Conservation (phyloP, 2,888 invertebrate genomes). For the Rosalia funebris region DNA sequence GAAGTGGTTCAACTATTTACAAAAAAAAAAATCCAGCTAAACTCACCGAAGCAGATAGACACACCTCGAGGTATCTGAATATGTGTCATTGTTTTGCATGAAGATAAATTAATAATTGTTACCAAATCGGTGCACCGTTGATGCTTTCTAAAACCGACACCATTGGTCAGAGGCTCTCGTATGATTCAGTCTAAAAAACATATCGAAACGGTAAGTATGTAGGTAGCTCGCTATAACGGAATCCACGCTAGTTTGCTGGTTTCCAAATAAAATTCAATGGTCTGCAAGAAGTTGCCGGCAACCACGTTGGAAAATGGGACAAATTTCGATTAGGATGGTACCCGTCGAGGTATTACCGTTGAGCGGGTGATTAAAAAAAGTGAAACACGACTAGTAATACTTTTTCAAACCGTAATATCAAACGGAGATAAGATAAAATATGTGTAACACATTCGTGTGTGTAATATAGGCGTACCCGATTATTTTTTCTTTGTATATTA, state of each 20-base stretch:
- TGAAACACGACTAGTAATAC: not conserved
- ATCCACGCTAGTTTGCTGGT: slow-evolving; percentile 18
- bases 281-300: slow-evolving; percentile 7
- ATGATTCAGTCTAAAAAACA: slow-evolving; percentile 47
- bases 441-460: not conserved
- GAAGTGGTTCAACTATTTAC: too few species aligned
- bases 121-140: slow-evolving; percentile 28
- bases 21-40: too few species aligned
- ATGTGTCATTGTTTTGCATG: slow-evolving; percentile 15
- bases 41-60: not conserved
- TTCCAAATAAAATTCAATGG: slow-evolving; percentile 19
- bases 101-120: slow-evolving; percentile 23
- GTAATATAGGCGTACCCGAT: not conserved
- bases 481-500: not conserved
- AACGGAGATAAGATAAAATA: slow-evolving; percentile 17
- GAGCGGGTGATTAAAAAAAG: slow-evolving; percentile 10
- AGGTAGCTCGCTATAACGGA: slow-evolving; percentile 33
- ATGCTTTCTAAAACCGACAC: slow-evolving; percentile 45
- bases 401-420: not conserved
- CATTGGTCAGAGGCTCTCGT: slow-evolving; percentile 43
- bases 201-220: slow-evolving; percentile 33
- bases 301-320: not conserved
- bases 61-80: slow-evolving; percentile 5
- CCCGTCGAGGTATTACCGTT: too few species aligned
- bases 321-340: slow-evolving; percentile 4